These are phyloP conservation scores for Opisthocomus hoazin DNA, from an alignment of 2,113 vertebrate species.

Conservation along the genomic window DNA sequence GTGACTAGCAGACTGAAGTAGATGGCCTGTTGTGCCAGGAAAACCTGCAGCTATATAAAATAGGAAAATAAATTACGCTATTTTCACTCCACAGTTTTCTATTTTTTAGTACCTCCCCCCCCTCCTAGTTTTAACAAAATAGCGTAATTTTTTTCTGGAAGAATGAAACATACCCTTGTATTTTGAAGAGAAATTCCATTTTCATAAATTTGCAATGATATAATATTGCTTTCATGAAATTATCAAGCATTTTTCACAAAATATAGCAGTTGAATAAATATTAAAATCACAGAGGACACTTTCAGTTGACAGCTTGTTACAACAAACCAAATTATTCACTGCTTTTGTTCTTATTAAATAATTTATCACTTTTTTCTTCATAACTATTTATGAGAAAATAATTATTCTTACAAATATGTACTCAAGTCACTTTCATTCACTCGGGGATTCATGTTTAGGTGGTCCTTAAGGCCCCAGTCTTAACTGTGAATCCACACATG, in stretches of 20 bases:
- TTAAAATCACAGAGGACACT: not conserved
- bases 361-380: not conserved
- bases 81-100: not conserved
- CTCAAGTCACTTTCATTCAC: not conserved
- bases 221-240: not conserved
- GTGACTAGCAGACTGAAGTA: not conserved
- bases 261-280: not conserved
- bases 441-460: not conserved
- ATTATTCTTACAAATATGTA: not conserved
- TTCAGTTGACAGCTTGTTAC: not conserved
- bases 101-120: accelerated
- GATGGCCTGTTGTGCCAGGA: not conserved
- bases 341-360: not conserved
- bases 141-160: not conserved
- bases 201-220: not conserved
- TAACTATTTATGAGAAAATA: not conserved
- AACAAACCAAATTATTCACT: not conserved
- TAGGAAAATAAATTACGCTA: not conserved
- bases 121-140: not conserved
- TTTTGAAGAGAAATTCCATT: not conserved
- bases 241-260: not conserved
- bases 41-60: not conserved
- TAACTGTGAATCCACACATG: too few species aligned
- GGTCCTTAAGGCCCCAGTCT: too few species aligned
- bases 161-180: not conserved